Conservation (phyloP, 1,140 invertebrate species). For the Theocolax elegans region DNA sequence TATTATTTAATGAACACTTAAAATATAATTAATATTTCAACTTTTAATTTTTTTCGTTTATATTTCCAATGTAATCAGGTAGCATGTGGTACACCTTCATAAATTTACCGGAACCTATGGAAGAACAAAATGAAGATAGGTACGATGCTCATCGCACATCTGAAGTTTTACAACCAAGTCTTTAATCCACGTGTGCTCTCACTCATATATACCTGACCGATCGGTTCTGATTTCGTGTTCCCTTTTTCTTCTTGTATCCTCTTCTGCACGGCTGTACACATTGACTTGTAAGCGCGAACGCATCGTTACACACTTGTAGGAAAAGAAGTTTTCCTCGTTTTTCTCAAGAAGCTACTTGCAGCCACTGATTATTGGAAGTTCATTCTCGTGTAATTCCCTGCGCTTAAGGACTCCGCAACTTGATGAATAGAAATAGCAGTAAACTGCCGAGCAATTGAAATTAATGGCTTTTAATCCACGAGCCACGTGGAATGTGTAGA, state of each 20-base stretch:
- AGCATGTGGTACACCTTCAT: no score
- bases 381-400: conserved; percentile 12
- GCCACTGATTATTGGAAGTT: conserved; percentile 17
- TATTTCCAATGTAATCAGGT: no score
- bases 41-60: no score
- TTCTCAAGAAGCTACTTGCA: neutral
- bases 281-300: no score
- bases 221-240: conserved; percentile 23
- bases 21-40: no score
- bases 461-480: conserved; percentile 13
- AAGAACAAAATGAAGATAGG: no score
- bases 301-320: neutral
- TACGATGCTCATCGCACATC: neutral
- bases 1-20: no score
- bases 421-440: conserved; percentile 26
- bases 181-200: neutral
- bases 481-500: neutral
- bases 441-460: conserved; percentile 17
- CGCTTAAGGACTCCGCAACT: neutral
- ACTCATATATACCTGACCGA: neutral
- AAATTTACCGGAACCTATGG: no score
- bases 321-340: conserved; percentile 17
- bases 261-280: neutral
- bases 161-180: neutral
- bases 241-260: neutral